Evolutionary conservation across 1,140 invertebrate genomes (phyloP).

Genomic region (Agrilus planipennis): DNA sequence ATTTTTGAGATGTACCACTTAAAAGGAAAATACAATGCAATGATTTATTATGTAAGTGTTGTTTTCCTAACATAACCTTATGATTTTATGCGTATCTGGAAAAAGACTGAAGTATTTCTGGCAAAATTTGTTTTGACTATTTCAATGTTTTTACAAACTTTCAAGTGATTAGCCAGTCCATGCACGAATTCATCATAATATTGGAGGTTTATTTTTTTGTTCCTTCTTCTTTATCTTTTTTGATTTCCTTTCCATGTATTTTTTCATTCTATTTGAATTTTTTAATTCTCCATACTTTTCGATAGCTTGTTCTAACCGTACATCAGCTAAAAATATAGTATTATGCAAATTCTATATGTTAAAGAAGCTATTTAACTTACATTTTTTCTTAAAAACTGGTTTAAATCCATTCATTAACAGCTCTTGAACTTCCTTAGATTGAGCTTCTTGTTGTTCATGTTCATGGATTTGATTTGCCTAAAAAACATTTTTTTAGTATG

Average conservation of each 20-base stretch:
- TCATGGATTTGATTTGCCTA: conserved; percentile 34
- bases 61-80: no score
- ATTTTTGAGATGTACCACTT: no score
- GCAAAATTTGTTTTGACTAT: no score
- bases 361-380: conserved; percentile 41
- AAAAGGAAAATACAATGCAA: no score
- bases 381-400: conserved; percentile 67
- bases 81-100: no score
- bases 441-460: conserved; percentile 37
- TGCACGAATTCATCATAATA: not conserved
- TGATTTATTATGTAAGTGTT: conserved; percentile 1
- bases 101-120: no score
- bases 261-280: conserved; percentile 54
- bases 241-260: conserved; percentile 59
- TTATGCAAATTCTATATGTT: conserved; percentile 11
- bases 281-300: conserved; percentile 64
- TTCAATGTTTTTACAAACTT: no score
- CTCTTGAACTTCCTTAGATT: conserved; percentile 42
- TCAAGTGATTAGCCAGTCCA: no score
- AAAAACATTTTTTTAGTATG: conserved; percentile 8
- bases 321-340: conserved; percentile 47
- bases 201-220: conserved; percentile 26
- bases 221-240: conserved; percentile 51
- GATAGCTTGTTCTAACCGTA: conserved; percentile 50
- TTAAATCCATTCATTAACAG: conserved; percentile 44